Evolutionary conservation across 2,113 vertebrate species (phyloP), one percentile per base, ranked within the genome.

Genomic region (Uropsilus gracilis): DNA sequence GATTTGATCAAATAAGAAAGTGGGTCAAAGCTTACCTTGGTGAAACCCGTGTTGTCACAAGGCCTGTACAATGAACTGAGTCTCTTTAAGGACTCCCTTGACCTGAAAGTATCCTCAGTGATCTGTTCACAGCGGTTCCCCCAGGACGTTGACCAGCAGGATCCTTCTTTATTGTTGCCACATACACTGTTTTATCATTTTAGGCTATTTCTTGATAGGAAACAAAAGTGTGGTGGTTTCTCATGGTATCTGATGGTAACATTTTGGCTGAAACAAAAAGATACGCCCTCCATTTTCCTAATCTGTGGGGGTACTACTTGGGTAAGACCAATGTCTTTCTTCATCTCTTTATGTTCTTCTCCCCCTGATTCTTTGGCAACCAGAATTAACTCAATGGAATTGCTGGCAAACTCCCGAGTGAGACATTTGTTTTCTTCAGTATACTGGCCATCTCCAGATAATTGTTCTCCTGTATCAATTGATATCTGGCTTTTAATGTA

Each of bases 401-500:
- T 91, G 64, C 93, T 98, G 98, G 98, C 98, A 98, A 88, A 91
- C 84, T 48, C 81, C 59, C 0, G 5, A 97, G 96, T 85, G 39
- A 95, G 92, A 90, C 78, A 82, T 96, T 96, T 95, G 86, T 96
- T 97, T 97, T 93, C 90, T 1, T 48, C 94, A 98, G 96, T 90
- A 69, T 92, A n/a, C 97, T 96, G 95, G 95, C 91, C 90, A 90
- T 66, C 93, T 92, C 80, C 50, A 97, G 94, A 90, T 96, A 97
- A 98, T 97, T 98, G 95, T 97, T 97, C 89, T 97, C 42, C 76
- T 95, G 34, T 95, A 94, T 95, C 93, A 96, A 84, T 77, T 95
- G 92, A 94, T 96, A 95, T 94, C 91, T 44, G 96, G 97, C 98
- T 98, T 97, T 98, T 98, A 98, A 96, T 93, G 91, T 97, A 98